Base-by-base conservation (phyloP, 2,888 invertebrate species). In the Piscicola geometra region DNA sequence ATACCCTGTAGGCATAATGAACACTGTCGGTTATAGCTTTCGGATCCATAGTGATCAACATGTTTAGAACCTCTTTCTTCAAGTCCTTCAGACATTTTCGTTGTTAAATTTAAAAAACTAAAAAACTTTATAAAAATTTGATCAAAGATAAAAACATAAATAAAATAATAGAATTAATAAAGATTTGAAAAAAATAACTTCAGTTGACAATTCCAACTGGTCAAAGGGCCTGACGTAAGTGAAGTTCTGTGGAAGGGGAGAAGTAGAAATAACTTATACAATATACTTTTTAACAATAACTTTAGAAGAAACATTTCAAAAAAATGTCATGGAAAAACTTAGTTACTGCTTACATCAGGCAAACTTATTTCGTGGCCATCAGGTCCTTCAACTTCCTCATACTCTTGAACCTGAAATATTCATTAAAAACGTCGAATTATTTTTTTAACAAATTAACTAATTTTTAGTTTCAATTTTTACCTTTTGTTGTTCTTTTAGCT, bases 11-110 rank as follows among this genome's bases (percentile, higher is more conserved):
- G n/a, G 50, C 56, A 28, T 73, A 73, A 64, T 73, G 60, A 32
- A 73, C 73, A 36, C 73, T 73, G 36, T 73, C 73, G 1, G 33
- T 33, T 60, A 73, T 73, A 33, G 73, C 73, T 15, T 73, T 73
- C 33, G 73, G 73, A 36, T 73, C 64, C 9, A 73, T 28, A 1
- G 73, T 73, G 33, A 35, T n/a, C 0, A 73, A 36, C 1, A 64
- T 64, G 41, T 73, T 73, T 25, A 56, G 18, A 35, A 73, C 52
- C 35, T 73, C 73, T 36, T 73, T 73, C 30, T 73, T 73, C 21
- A 73, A 52, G 18, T 73, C 73, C 73, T 73, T n/a, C 30, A 64
- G n/a, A 15, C 12, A 9, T 9, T 64, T 25, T 9, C 9, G 30
- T 15, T 64, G 9, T 64, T 25, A 64, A 15, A 15, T 15, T 15